Evolutionary conservation across 2,888 invertebrate species (phyloP).

Genomic region (Fragum fragum): DNA sequence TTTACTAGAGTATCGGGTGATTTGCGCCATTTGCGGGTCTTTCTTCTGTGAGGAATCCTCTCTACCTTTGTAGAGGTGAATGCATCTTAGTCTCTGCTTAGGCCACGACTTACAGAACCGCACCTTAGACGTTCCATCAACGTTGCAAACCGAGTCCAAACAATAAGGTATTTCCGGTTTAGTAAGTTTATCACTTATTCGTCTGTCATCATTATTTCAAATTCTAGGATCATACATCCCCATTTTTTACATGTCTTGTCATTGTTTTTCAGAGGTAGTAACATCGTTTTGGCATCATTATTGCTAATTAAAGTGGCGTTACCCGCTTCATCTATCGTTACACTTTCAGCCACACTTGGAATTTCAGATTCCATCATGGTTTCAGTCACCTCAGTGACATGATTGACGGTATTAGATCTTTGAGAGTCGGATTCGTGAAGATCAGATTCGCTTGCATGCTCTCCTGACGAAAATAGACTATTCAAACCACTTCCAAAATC

Average conservation of each 20-base stretch:
- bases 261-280: constrained; percentile 5
- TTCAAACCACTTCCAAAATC: constrained; percentile 9
- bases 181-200: too few species aligned
- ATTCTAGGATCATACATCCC: constrained; percentile 1
- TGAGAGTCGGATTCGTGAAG: constrained; percentile 1
- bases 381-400: constrained; percentile 1
- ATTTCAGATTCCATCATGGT: constrained; percentile 4
- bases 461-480: constrained; percentile 7
- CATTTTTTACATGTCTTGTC: constrained; percentile 1
- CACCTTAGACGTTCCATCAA: too few species aligned
- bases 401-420: constrained; percentile 1
- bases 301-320: constrained; percentile 18
- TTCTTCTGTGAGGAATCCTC: too few species aligned
- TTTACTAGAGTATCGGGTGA: too few species aligned
- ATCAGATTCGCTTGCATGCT: constrained; percentile 6
- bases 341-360: constrained; percentile 9
- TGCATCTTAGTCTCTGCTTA: too few species aligned
- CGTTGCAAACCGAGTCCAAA: too few species aligned
- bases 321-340: constrained; percentile 22
- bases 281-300: constrained; percentile 4
- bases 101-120: too few species aligned
- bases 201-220: too few species aligned
- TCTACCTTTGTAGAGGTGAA: too few species aligned
- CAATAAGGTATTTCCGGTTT: too few species aligned
- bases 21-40: too few species aligned